Percentiles rank a stretch among this genome's conserved stretches.
Conservation (phyloP, 35 echinoderm and acorn worm genomes). For the Apostichopus parvimensis region DNA sequence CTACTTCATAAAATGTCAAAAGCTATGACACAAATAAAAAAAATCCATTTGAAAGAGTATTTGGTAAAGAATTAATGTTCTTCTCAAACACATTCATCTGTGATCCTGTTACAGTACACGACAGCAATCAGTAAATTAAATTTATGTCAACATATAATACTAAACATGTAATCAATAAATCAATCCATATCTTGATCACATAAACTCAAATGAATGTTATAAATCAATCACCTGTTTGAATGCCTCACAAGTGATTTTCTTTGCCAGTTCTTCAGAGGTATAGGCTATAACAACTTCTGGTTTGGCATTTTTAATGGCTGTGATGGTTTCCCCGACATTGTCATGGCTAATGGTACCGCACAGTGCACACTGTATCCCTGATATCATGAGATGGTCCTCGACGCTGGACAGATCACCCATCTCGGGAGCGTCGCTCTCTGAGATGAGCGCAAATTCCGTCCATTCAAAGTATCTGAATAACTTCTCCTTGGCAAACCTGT, state of each 20-base stretch:
- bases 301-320: constrained; percentile 31
- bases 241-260: constrained; percentile 47
- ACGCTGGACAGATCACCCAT: background rate
- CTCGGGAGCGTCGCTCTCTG: background rate
- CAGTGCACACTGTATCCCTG: constrained; percentile 18
- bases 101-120: no score
- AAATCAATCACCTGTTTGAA: constrained; percentile 31
- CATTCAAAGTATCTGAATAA: constrained; percentile 50
- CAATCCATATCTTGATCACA: no score
- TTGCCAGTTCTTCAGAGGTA: constrained; percentile 13
- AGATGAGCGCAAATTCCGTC: constrained; percentile 38
- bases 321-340: background rate
- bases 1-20: no score
- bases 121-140: no score
- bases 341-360: background rate
- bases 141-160: no score
- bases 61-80: no score
- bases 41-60: no score
- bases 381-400: background rate
- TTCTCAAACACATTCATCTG: no score
- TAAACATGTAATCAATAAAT: no score
- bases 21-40: no score
- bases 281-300: constrained; percentile 37
- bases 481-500: constrained; percentile 21
- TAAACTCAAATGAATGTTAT: no score